Evolutionary conservation across 2,888 invertebrate genomes (phyloP).

Genomic region (Cecidostiba fungosa): DNA sequence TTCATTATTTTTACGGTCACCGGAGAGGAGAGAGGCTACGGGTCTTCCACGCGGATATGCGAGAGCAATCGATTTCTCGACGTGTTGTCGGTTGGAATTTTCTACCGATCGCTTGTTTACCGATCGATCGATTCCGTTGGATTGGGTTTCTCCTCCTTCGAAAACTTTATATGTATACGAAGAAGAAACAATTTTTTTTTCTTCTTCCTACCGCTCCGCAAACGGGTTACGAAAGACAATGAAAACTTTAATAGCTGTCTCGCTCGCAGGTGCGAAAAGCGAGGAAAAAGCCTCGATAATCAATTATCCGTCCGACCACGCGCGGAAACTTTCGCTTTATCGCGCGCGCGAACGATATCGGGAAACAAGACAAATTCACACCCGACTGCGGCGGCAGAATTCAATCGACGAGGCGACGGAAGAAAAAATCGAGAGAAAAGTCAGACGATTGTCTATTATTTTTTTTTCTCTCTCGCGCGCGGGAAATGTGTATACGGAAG

Average conservation of each 20-base stretch:
- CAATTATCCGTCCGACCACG: background rate
- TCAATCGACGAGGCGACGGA: conserved; percentile 10
- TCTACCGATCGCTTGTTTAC: background rate
- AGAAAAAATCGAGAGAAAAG: background rate
- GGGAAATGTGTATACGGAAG: background rate
- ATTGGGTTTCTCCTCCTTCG: background rate
- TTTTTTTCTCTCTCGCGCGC: background rate
- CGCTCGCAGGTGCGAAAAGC: background rate
- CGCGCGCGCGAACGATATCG: conserved; percentile 1
- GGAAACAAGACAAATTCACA: conserved; percentile 34
- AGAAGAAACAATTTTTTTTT: background rate
- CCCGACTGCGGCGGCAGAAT: background rate
- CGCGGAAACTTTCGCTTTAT: conserved; percentile 38
- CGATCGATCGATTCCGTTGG: background rate
- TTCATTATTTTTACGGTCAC: conserved; percentile 45
- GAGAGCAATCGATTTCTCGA: conserved; percentile 50
- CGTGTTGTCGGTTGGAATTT: background rate
- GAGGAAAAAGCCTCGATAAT: background rate
- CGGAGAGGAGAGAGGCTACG: conserved; percentile 16
- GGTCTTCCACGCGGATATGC: background rate
- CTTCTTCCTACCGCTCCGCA: background rate
- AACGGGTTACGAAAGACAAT: background rate
- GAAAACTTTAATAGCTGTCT: background rate
- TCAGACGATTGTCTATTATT: background rate
- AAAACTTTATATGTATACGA: background rate